Conservation (phyloP, 2,113 vertebrate genomes). For the Phocoena sinus region DNA sequence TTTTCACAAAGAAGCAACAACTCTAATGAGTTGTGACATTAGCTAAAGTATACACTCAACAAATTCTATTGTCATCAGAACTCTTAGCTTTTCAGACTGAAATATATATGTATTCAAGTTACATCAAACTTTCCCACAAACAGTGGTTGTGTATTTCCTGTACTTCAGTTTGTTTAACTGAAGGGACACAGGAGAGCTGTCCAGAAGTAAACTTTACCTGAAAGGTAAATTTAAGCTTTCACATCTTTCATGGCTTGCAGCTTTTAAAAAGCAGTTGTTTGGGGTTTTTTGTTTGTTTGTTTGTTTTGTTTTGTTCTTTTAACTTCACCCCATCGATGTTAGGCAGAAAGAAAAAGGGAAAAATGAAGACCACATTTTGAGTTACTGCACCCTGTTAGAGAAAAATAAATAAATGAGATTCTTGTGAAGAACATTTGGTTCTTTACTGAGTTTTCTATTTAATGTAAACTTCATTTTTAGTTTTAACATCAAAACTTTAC, state of each 20-base stretch:
- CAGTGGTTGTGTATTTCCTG: neutral
- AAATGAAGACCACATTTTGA: constrained; percentile 55
- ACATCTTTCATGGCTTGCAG: neutral
- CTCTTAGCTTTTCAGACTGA: neutral
- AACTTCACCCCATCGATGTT: constrained; percentile 8
- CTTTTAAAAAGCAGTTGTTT: neutral
- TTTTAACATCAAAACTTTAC: constrained; percentile 48
- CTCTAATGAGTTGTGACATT: neutral
- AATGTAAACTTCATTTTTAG: constrained; percentile 43
- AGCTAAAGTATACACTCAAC: neutral
- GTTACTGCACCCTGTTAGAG: neutral
- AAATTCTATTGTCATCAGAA: neutral
- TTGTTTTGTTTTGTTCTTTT: constrained; percentile 26
- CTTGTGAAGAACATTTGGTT: constrained; percentile 39
- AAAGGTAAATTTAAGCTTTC: neutral
- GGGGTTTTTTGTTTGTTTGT: neutral
- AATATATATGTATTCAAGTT: neutral
- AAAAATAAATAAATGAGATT: constrained; percentile 51
- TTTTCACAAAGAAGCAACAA: neutral
- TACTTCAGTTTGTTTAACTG: neutral
- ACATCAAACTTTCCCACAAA: neutral
- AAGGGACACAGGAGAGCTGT: neutral
- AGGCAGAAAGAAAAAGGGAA: neutral
- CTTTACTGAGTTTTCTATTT: constrained; percentile 37
- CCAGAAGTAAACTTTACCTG: neutral